Percentiles rank a stretch among this genome's conserved stretches.
phyloP scores from a whole-genome alignment of 2,888 invertebrate genomes.

The Ametastegia equiseti region DNA sequence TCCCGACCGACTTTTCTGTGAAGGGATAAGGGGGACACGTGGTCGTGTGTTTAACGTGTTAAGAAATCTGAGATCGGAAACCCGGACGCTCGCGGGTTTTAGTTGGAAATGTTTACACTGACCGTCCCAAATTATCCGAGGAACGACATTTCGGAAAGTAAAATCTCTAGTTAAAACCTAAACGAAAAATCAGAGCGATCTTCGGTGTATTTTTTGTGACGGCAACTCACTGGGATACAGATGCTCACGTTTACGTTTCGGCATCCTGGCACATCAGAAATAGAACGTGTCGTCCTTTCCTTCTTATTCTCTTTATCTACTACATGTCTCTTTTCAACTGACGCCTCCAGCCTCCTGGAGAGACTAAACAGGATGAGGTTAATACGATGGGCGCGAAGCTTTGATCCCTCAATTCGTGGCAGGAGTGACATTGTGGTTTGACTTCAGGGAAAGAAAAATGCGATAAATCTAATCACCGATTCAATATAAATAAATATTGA shows the following conservation, averaged over 20 bases:
- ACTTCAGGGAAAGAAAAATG: too few species aligned
- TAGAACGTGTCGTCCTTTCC: conserved; percentile 53
- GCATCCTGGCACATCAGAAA: conserved; percentile 59
- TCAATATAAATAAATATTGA: background rate
- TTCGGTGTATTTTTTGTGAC: conserved; percentile 51
- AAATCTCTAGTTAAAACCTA: conserved; percentile 23
- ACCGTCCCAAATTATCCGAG: conserved; percentile 27
- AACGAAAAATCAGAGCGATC: conserved; percentile 54
- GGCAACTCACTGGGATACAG: conserved; percentile 47
- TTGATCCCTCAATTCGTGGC: conserved; percentile 44
- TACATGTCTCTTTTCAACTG: conserved; percentile 31
- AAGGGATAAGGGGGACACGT: too few species aligned
- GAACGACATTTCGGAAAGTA: conserved; percentile 28
- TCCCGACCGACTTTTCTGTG: too few species aligned
- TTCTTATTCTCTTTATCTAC: conserved; percentile 40
- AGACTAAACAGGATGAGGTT: conserved; percentile 51
- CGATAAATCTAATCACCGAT: too few species aligned
- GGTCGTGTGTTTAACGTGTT: too few species aligned
- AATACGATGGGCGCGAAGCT: conserved; percentile 48
- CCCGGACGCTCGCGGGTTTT: background rate
- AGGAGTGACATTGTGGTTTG: conserved; percentile 23
- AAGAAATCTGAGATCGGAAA: background rate
- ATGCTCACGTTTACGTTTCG: conserved; percentile 57
- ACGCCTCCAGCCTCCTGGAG: conserved; percentile 46
- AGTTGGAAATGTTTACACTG: conserved; percentile 36